Base-by-base conservation (phyloP, 2,113 vertebrate genomes). In the Trochalopteron elliotii region DNA sequence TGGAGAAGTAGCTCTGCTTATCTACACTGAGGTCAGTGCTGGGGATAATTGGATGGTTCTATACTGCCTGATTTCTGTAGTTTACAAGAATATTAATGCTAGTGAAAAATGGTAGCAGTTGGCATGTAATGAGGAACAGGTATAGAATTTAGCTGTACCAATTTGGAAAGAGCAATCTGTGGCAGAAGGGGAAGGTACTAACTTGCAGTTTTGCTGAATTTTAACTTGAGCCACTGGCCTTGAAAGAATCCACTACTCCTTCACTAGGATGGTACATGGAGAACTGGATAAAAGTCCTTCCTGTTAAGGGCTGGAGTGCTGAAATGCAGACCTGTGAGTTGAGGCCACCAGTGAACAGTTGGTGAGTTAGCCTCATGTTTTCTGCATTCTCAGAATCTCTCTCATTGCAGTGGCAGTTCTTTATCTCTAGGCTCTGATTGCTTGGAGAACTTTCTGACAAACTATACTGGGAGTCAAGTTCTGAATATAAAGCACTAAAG, bases 1-100 rank as follows among this genome's bases (percentile, higher is more conserved):
- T 91, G 50, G 72, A 94, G 72, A 5, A 72, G 83, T 35, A 42
- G 49, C 68, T 95, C 59, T 87, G 68, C 90, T 92, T 64, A 88
- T 80, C 83, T 90, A 77, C 49, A 10, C 63, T 13, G 76, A 92
- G 80, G 83, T 90, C 89, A 64, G 0, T 37, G 47, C 68, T 83
- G 50, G 60, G 71, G 72, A 74, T 95, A 93, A 92, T 31, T 89
- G 89, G 52, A 86, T 80, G 63, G 31, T 70, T 84, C 55, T 89
- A 42, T 74, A 40, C 33, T 74, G 42, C 30, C 83, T 63, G 35
- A 47, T 76, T 85, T 83, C 77, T 85, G 49, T 65, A 39, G 44
- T 88, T 94, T 72, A 64, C 61, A 83, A 24, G 70, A 87, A 71
- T 89, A 65, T 67, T 91, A 76, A 87, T 79, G 57, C 33, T 52